These are phyloP conservation scores for Limenitis arthemis DNA, from an alignment of 2,888 invertebrate genomes.

Conservation along the genomic window DNA sequence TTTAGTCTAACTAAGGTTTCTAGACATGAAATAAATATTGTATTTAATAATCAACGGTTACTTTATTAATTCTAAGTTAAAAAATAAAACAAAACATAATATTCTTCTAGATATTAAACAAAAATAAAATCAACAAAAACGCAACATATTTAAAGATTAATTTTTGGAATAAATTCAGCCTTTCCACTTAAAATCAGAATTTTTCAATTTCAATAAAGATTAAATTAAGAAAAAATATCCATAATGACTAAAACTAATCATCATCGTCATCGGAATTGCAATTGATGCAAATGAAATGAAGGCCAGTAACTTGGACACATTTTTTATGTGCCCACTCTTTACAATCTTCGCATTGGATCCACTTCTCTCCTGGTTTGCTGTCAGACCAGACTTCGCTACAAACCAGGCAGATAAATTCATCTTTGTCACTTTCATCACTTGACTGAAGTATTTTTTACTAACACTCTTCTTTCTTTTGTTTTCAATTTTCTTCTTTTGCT, in stretches of 20 bases:
- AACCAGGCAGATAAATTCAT: neutral
- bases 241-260: slow-evolving; percentile 11
- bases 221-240: slow-evolving; percentile 4
- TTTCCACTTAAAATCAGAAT: slow-evolving; percentile 7
- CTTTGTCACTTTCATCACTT: slow-evolving; percentile 4
- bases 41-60: slow-evolving; percentile 5
- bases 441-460: slow-evolving; percentile 4
- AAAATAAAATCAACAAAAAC: too few species aligned
- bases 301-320: slow-evolving; percentile 6
- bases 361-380: slow-evolving; percentile 4
- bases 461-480: slow-evolving; percentile 4
- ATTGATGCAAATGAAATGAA: slow-evolving; percentile 10
- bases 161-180: slow-evolving; percentile 1
- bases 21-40: slow-evolving; percentile 4
- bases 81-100: slow-evolving; percentile 7
- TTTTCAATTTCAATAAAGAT: slow-evolving; percentile 6
- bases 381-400: slow-evolving; percentile 6
- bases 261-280: slow-evolving; percentile 7
- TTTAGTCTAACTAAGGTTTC: neutral
- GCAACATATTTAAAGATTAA: slow-evolving; percentile 5
- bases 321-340: slow-evolving; percentile 8
- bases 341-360: slow-evolving; percentile 3
- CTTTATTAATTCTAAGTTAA: neutral
- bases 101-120: slow-evolving; percentile 4
- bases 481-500: slow-evolving; percentile 5